Base-by-base conservation (phyloP, 2,113 vertebrate species). In the Hippocampus abdominalis region DNA sequence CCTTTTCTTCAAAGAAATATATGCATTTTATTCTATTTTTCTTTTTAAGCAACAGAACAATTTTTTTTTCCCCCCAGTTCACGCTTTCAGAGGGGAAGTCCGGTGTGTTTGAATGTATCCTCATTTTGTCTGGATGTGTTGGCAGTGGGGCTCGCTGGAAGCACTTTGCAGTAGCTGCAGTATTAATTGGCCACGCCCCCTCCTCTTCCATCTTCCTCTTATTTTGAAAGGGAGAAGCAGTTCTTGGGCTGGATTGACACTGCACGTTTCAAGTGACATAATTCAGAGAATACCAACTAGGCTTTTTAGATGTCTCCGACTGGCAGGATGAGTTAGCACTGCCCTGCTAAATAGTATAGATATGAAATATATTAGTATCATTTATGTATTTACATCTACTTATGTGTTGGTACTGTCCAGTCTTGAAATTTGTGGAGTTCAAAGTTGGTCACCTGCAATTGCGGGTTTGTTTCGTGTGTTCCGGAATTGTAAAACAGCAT, bases 71-170 rank as follows among this genome's bases (percentile, higher is more conserved):
- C 12, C 15, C 66, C 12, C 15, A 12, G 23, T 8, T 70, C 13
- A 8, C 10, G 3, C n/a, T 39, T 51, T n/a, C 12, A 20, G 59
- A 71, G 69, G 53, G 20, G 10, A 64, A 73, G 25, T 54, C 11
- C 27, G 44, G 57, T 69, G 64, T 72, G 72, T 76, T 84, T 80
- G 88, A 89, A 89, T 90, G 86, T 88, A 86, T 80, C 67, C 66
- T 23, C 56, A 6, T 15, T 16, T 20, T 53, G 49, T 53, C n/a
- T 23, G n/a, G 0, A 21, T 46, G 44, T 53, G 16, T 36, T 29
- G 25, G 27, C 6, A 32, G 74, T 60, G 44, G 20, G 40, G 59
- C 71, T 23, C 48, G 53, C 66, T 80, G 79, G 69, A 85, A 81
- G 88, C 81, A 83, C 88, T 87, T 79, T 71, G 66, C 69, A 56